phyloP scores from a whole-genome alignment of 2,113 vertebrate species.

The Anser brachyrhynchus region DNA sequence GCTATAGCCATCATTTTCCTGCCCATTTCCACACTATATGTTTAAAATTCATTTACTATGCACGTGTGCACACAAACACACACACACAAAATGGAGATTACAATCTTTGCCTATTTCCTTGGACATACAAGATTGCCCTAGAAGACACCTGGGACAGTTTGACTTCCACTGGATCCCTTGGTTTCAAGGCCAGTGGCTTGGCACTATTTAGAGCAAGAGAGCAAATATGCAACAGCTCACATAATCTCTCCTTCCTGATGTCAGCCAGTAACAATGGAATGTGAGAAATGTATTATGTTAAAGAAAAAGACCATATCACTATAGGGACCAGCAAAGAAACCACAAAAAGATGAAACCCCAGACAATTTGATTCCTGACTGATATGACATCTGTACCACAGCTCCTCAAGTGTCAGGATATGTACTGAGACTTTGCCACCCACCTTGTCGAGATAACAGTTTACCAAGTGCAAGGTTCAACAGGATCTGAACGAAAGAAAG shows the following conservation, averaged over 20 bases:
- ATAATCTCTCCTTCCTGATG: background rate
- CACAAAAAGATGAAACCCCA: background rate
- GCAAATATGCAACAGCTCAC: background rate
- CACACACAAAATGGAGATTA: background rate
- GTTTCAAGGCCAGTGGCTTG: background rate
- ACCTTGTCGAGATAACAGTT: rapidly evolving
- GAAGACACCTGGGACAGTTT: background rate
- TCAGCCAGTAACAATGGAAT: rapidly evolving
- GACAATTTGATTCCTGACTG: background rate
- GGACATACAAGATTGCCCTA: background rate
- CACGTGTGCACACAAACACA: too few relatives aligned
- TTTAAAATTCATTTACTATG: background rate
- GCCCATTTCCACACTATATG: background rate
- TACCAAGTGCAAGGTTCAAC: background rate
- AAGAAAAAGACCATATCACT: background rate
- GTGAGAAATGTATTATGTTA: background rate
- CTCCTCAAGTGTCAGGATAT: background rate
- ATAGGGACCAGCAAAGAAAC: background rate
- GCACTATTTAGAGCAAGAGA: background rate
- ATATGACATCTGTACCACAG: rapidly evolving
- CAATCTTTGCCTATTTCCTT: background rate
- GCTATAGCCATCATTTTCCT: background rate
- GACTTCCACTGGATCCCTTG: background rate
- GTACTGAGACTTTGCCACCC: background rate
- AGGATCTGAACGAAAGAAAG: background rate